Conservation (phyloP, 53 echinoderm and acorn worm species). For the Hippasteria phrygiana region DNA sequence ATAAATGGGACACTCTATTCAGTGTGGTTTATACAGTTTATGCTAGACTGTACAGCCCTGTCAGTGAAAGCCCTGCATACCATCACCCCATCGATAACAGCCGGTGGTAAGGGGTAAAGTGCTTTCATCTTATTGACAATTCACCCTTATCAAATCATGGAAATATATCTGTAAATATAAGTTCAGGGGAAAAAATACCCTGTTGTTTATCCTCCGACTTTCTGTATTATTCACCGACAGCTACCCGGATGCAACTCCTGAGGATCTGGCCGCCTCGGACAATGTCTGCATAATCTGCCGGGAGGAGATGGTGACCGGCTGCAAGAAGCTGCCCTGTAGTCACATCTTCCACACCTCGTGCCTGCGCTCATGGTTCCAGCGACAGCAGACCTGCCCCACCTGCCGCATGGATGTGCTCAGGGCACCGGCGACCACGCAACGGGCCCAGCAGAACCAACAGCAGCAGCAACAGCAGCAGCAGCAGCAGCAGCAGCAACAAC, state of each 20-base stretch:
- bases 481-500: conserved; percentile 34
- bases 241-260: conserved; percentile 96
- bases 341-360: conserved; percentile 99
- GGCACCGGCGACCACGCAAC: conserved; percentile 67
- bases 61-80: too few species aligned
- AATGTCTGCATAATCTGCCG: conserved; percentile 99
- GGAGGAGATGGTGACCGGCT: conserved; percentile 91
- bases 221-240: conserved; percentile 58
- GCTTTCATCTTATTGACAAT: too few species aligned
- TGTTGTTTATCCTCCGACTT: too few species aligned
- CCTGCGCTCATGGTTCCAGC: conserved; percentile 97
- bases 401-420: conserved; percentile 98
- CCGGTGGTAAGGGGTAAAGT: too few species aligned
- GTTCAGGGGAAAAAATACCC: too few species aligned
- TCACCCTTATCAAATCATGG: too few species aligned
- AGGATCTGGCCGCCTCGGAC: conserved; percentile 90
- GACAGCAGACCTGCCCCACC: conserved; percentile 98
- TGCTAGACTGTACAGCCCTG: too few species aligned
- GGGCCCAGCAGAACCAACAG: conserved; percentile 73
- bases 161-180: too few species aligned
- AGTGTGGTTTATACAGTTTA: too few species aligned
- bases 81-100: too few species aligned
- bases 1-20: too few species aligned
- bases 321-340: conserved; percentile 97
- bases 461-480: conserved; percentile 61